Percentiles rank a stretch among this genome's conserved stretches.
phyloP scores from a whole-genome alignment of 2,888 invertebrate genomes.

The Argyresthia goedartella region DNA sequence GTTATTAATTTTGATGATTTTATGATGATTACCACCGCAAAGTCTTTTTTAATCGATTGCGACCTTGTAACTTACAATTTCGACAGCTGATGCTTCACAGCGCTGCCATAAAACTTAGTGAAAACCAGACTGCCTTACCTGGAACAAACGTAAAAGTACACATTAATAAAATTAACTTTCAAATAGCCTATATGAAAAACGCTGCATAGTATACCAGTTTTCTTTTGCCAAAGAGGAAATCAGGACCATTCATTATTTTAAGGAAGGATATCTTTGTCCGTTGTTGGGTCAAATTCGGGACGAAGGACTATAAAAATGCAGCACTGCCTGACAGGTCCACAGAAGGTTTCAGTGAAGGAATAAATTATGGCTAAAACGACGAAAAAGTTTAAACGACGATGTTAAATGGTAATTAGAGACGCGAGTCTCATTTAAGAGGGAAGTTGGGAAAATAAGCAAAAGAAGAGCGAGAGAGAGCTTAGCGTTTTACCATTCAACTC shows the following conservation, averaged over 20 bases:
- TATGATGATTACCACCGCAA: too few relatives aligned
- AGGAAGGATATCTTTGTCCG: background rate
- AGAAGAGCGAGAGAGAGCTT: constrained; percentile 1
- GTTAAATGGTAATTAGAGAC: constrained; percentile 23
- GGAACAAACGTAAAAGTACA: background rate
- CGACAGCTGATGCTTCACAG: too few relatives aligned
- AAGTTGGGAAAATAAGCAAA: constrained; percentile 5
- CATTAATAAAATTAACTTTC: background rate
- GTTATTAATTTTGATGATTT: too few relatives aligned
- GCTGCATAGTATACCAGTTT: background rate
- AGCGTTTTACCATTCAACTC: background rate
- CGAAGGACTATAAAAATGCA: background rate
- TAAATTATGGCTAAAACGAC: constrained; percentile 11
- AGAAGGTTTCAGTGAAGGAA: constrained; percentile 13
- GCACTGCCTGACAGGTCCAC: constrained; percentile 9
- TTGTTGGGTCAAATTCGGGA: background rate
- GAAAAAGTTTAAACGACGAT: constrained; percentile 21
- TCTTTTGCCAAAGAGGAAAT: constrained; percentile 5
- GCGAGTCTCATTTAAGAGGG: constrained; percentile 13
- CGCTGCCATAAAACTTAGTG: too few relatives aligned
- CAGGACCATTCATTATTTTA: background rate
- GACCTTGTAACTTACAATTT: too few relatives aligned
- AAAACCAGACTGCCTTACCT: constrained; percentile 6
- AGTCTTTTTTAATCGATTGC: too few relatives aligned
- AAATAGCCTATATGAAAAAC: too few relatives aligned